Base-by-base conservation (phyloP, 1,140 invertebrate genomes). In the Oedothorax gibbosus region DNA sequence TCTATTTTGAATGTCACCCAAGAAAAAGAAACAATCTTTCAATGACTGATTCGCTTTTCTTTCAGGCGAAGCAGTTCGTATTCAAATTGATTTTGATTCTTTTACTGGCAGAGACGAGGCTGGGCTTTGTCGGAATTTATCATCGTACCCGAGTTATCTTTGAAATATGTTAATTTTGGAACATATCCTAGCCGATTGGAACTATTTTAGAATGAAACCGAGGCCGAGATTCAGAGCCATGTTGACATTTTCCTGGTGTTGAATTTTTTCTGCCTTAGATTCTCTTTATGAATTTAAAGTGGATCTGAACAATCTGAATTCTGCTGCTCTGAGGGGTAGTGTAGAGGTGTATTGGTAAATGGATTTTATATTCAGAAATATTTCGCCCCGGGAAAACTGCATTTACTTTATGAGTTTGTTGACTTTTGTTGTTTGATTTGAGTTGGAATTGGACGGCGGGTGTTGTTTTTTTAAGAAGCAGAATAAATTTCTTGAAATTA, bases 331-430 rank as follows among this genome's bases (percentile, higher is more conserved):
- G 21, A 35, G 35, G 35, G 35, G n/a, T 11, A 71, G n/a, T 53
- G 5, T 4, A 51, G 35, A 15, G 72, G 6, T 20, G 11, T 21
- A 15, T 75, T 20, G 51, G 14, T 3, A 60, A 75, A 75, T 60
- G 72, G 72, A 57, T 75, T 75, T 57, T 75, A 56, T 60, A 75
- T 75, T 75, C 54, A 75, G 57, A 57, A 75, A 14, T 49, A 57
- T 11, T 21, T 75, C 14, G 50, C 7, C 12, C 9, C 9, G n/a
- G 54, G 69, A 15, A 18, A 71, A 71, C 7, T 0, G 21, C n/a
- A n/a, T 71, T 71, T 53, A 12, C 50, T 53, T 18, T 53, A 53
- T 51, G 69, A 54, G 68, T 71, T 71, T 53, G 11, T 18, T 21
- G 64, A 21, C 18, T 20, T 20, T 66, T 66, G 20, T 11, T 35